Percentiles rank a stretch among this genome's conserved stretches.
Conservation (phyloP, 2,888 invertebrate species). For the Diaprepes abbreviatus region DNA sequence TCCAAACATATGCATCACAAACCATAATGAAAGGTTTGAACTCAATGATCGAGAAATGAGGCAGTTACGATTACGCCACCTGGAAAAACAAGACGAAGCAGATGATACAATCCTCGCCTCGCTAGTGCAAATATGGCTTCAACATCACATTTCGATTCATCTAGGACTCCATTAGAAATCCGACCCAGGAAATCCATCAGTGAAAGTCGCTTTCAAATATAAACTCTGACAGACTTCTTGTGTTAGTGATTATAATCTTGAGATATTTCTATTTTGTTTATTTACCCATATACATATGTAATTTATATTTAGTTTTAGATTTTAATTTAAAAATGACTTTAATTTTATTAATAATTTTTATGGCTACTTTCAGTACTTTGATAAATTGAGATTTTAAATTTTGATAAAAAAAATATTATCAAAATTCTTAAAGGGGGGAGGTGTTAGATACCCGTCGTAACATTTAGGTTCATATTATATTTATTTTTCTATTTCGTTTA, state of each 20-base stretch:
- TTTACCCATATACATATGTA: too few relatives aligned
- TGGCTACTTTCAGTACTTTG: too few relatives aligned
- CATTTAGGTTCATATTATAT: too few relatives aligned
- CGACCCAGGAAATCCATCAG: too few relatives aligned
- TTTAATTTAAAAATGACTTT: neutral
- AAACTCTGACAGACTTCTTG: too few relatives aligned
- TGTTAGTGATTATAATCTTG: too few relatives aligned
- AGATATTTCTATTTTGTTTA: too few relatives aligned
- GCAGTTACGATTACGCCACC: neutral
- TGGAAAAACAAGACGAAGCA: neutral
- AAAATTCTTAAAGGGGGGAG: neutral
- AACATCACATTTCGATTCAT: too few relatives aligned
- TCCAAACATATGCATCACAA: slow-evolving; percentile 6
- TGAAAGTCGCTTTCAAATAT: neutral
- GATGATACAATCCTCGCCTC: neutral
- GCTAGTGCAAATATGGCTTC: too few relatives aligned
- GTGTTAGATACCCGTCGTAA: too few relatives aligned
- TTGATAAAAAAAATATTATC: neutral
- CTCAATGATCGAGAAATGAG: neutral
- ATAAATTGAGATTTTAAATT: neutral
- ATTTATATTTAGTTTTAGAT: neutral
- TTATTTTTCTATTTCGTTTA: too few relatives aligned
- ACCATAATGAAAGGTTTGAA: slow-evolving; percentile 1
- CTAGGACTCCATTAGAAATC: too few relatives aligned
- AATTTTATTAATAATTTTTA: neutral